Conservation (phyloP, 2,888 invertebrate genomes). For the Eupithecia vulgata region DNA sequence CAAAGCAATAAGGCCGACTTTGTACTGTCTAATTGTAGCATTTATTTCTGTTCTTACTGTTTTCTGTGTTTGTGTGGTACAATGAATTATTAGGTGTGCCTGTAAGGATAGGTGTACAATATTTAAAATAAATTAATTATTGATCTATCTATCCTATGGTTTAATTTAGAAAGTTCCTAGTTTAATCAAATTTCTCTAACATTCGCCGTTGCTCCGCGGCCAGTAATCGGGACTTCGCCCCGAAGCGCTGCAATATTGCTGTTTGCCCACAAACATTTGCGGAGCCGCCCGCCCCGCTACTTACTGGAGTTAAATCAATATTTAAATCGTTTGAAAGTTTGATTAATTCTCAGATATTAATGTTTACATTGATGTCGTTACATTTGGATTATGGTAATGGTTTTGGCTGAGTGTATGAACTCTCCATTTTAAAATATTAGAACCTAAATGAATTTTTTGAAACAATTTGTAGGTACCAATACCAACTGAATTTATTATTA, state of each 20-base stretch:
- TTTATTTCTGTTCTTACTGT: too few species aligned
- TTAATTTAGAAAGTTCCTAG: neutral
- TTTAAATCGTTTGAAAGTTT: constrained; percentile 83
- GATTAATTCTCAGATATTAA: constrained; percentile 80
- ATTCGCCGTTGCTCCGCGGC: constrained; percentile 18
- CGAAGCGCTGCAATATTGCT: constrained; percentile 79
- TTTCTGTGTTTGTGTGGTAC: too few species aligned
- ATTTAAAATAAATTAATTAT: too few species aligned
- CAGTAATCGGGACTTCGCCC: constrained; percentile 57
- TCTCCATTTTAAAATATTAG: neutral
- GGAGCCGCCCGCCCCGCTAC: constrained; percentile 66
- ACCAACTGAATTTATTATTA: too few species aligned
- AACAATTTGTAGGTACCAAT: neutral
- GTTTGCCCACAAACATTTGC: constrained; percentile 78
- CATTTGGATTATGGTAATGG: constrained; percentile 56
- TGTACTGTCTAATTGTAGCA: too few species aligned
- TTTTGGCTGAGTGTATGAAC: constrained; percentile 27
- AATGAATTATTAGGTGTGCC: too few species aligned
- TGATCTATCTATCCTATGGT: too few species aligned
- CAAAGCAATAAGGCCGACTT: too few species aligned
- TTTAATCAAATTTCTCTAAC: neutral
- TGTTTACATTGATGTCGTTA: constrained; percentile 78
- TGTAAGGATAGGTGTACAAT: too few species aligned
- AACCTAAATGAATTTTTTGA: neutral
- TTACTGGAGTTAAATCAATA: constrained; percentile 83